Conservation (phyloP, 1,140 invertebrate species). For the Telenomus remus region DNA sequence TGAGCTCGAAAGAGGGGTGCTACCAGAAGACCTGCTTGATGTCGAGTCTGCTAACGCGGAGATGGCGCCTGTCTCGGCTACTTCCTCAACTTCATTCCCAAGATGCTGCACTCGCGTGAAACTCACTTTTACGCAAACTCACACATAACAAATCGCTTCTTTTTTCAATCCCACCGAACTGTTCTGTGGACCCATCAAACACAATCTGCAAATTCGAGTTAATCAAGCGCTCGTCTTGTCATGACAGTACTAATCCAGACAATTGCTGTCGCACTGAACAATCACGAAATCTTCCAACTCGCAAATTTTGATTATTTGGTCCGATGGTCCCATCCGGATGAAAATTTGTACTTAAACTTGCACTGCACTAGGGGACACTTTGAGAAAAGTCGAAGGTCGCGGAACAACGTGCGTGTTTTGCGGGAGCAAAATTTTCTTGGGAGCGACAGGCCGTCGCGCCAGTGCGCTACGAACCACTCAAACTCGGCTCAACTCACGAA, state of each 20-base stretch:
- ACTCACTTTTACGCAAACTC: slow-evolving; percentile 54
- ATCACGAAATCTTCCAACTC: slow-evolving; percentile 15
- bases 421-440: slow-evolving; percentile 9
- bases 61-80: slow-evolving; percentile 67
- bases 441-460: slow-evolving; percentile 41
- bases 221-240: not conserved
- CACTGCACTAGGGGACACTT: slow-evolving; percentile 5
- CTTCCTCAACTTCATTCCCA: slow-evolving; percentile 41
- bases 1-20: slow-evolving; percentile 67
- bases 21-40: slow-evolving; percentile 65
- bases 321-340: too few relatives aligned
- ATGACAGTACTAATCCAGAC: not conserved
- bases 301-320: too few relatives aligned
- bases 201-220: too few relatives aligned
- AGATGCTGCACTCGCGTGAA: slow-evolving; percentile 45
- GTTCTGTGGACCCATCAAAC: not conserved
- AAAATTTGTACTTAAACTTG: too few relatives aligned
- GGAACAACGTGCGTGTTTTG: slow-evolving; percentile 52
- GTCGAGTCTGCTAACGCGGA: slow-evolving; percentile 65
- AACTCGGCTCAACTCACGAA: slow-evolving; percentile 65
- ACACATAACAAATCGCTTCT: slow-evolving; percentile 19
- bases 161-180: slow-evolving; percentile 23
- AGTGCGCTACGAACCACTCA: slow-evolving; percentile 52
- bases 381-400: slow-evolving; percentile 1
- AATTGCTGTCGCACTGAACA: too few relatives aligned